phyloP scores from a whole-genome alignment of 2,797 vertebrate genomes.

The Coranthus polyacanthus region DNA sequence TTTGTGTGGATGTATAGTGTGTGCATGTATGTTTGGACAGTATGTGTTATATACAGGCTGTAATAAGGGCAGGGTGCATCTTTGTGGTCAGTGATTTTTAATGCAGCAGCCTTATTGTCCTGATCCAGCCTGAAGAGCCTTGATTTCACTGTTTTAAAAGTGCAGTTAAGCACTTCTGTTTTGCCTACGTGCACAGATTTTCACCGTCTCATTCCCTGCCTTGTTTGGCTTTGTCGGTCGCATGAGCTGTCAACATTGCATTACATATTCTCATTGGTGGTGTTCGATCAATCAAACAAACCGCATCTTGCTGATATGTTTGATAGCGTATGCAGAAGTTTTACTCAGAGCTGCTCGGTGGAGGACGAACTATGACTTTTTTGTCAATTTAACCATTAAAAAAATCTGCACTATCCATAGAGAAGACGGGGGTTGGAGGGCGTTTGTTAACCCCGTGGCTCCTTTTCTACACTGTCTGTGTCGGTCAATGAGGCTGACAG shows the following conservation, averaged over 20 bases:
- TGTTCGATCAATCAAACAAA: conserved; percentile 49
- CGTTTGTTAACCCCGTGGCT: conserved; percentile 14
- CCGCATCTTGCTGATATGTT: conserved; percentile 14
- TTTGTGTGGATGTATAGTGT: conserved; percentile 24
- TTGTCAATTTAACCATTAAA: conserved; percentile 11
- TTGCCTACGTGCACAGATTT: conserved; percentile 68
- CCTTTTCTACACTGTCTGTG: conserved; percentile 17
- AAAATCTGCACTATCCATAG: conserved; percentile 27
- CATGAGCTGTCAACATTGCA: conserved; percentile 59
- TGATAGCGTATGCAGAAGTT: not conserved
- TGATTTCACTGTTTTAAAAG: conserved; percentile 67
- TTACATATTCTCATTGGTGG: conserved; percentile 64
- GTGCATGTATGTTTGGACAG: conserved; percentile 14
- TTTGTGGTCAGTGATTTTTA: conserved; percentile 46
- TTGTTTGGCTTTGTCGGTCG: conserved; percentile 55
- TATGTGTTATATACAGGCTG: conserved; percentile 12
- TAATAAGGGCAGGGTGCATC: conserved; percentile 39
- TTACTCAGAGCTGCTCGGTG: not conserved
- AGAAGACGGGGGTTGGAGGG: not conserved
- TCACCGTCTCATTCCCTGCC: conserved; percentile 40
- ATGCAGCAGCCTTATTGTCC: conserved; percentile 37
- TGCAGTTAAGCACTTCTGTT: conserved; percentile 70
- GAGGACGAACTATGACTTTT: not conserved
- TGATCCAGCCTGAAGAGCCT: conserved; percentile 34
- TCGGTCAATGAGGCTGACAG: conserved; percentile 39